phyloP scores from a whole-genome alignment of 1,140 invertebrate species.

The Drosophila arizonae region DNA sequence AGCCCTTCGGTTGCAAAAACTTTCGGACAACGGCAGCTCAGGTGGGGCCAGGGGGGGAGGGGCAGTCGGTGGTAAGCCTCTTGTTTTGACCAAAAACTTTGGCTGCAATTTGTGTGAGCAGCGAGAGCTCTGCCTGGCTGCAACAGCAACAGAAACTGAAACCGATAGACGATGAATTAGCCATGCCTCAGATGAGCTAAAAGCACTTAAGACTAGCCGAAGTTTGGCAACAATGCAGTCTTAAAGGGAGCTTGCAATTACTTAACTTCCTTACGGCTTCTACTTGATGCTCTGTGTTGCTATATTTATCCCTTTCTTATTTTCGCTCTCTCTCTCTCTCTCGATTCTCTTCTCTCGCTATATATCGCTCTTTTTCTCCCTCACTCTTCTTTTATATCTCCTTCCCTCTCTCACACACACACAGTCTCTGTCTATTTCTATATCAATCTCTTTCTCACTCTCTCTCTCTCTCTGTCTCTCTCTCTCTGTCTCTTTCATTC shows the following conservation, averaged over 20 bases:
- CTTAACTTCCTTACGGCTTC: too few relatives aligned
- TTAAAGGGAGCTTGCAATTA: background rate
- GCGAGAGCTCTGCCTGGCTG: slow-evolving; percentile 10
- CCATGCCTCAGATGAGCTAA: slow-evolving; percentile 10
- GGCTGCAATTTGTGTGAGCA: slow-evolving; percentile 9
- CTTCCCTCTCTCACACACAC: too few relatives aligned
- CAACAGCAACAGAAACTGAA: slow-evolving; percentile 9
- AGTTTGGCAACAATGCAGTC: slow-evolving; percentile 11
- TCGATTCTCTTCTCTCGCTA: too few relatives aligned
- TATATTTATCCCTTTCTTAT: too few relatives aligned
- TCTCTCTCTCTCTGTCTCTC: too few relatives aligned
- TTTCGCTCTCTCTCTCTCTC: too few relatives aligned
- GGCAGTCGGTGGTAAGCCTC: slow-evolving; percentile 3
- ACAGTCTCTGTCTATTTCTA: too few relatives aligned
- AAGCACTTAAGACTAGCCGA: background rate
- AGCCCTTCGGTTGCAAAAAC: slow-evolving; percentile 29
- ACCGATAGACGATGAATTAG: slow-evolving; percentile 39
- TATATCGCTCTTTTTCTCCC: too few relatives aligned
- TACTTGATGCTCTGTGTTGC: too few relatives aligned
- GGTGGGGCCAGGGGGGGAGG: background rate
- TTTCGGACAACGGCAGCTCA: background rate
- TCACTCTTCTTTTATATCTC: too few relatives aligned
- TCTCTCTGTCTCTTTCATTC: too few relatives aligned
- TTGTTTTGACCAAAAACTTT: slow-evolving; percentile 22
- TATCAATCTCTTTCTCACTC: too few relatives aligned